Conservation (phyloP, 2,888 invertebrate species). For the Catocala fraxini region DNA sequence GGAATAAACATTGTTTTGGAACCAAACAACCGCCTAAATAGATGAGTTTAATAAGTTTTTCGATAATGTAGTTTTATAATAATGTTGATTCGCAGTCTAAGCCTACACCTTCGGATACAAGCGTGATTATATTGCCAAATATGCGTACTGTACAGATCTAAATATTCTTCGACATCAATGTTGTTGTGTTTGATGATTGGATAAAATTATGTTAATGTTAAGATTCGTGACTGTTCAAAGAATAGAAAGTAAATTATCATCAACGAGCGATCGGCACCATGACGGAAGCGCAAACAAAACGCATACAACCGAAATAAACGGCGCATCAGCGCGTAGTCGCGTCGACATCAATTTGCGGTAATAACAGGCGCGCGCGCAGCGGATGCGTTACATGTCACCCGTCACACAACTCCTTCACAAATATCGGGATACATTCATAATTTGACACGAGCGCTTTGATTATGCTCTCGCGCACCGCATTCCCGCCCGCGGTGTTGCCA, state of each 20-base stretch:
- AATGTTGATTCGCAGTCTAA: too few relatives aligned
- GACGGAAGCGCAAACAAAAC: slow-evolving; percentile 53
- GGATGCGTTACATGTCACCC: slow-evolving; percentile 77
- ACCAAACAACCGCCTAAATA: too few relatives aligned
- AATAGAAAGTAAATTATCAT: slow-evolving; percentile 23
- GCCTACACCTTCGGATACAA: too few relatives aligned
- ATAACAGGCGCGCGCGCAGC: slow-evolving; percentile 58
- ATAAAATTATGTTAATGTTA: background rate
- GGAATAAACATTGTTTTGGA: too few relatives aligned
- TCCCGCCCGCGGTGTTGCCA: slow-evolving; percentile 61
- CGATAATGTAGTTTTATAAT: too few relatives aligned
- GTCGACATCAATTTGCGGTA: slow-evolving; percentile 63
- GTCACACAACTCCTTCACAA: slow-evolving; percentile 83
- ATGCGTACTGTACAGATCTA: too few relatives aligned
- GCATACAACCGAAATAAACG: slow-evolving; percentile 64
- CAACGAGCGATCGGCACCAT: slow-evolving; percentile 21
- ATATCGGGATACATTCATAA: slow-evolving; percentile 82
- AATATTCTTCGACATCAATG: too few relatives aligned
- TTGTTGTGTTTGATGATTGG: background rate
- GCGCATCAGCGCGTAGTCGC: slow-evolving; percentile 42
- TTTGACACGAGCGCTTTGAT: slow-evolving; percentile 79
- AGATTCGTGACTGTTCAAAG: slow-evolving; percentile 2
- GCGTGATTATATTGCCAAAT: too few relatives aligned
- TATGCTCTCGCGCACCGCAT: slow-evolving; percentile 57
- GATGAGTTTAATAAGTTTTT: too few relatives aligned